Percentiles rank a stretch among this genome's conserved stretches.
phyloP scores from a whole-genome alignment of 2,888 invertebrate species.

The Dimorphilus gyrociliatus region DNA sequence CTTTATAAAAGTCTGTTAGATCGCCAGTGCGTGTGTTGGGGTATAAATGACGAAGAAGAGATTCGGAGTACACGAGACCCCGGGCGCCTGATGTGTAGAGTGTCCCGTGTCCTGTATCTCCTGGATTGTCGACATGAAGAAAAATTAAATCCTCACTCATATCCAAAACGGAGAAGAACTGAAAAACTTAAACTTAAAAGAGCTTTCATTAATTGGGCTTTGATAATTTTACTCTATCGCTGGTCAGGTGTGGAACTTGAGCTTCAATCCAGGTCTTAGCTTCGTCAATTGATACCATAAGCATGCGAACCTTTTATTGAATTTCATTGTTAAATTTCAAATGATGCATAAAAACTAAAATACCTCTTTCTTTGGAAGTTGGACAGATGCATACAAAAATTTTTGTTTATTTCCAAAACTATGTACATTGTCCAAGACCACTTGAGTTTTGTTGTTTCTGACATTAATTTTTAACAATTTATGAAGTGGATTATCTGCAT shows the following conservation, averaged over 20 bases:
- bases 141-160: conserved; percentile 29
- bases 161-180: conserved; percentile 35
- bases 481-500: no score
- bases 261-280: conserved; percentile 26
- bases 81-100: conserved; percentile 29
- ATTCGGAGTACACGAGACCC: conserved; percentile 30
- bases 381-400: conserved; percentile 26
- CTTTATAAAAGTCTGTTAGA: conserved; percentile 32
- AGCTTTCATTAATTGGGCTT: not conserved
- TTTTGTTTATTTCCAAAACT: conserved; percentile 25
- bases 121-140: conserved; percentile 33
- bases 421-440: no score
- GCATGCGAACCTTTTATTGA: no score
- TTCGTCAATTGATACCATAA: conserved; percentile 27
- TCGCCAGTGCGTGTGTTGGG: conserved; percentile 29
- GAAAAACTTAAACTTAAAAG: conserved; percentile 6
- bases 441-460: no score
- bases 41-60: conserved; percentile 27
- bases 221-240: conserved; percentile 20
- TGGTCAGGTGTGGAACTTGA: conserved; percentile 25
- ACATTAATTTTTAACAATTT: no score
- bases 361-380: not conserved
- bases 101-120: conserved; percentile 32
- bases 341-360: no score
- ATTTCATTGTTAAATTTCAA: no score